Base-by-base conservation (phyloP, 2,113 vertebrate genomes). In the Myotis brandtii region DNA sequence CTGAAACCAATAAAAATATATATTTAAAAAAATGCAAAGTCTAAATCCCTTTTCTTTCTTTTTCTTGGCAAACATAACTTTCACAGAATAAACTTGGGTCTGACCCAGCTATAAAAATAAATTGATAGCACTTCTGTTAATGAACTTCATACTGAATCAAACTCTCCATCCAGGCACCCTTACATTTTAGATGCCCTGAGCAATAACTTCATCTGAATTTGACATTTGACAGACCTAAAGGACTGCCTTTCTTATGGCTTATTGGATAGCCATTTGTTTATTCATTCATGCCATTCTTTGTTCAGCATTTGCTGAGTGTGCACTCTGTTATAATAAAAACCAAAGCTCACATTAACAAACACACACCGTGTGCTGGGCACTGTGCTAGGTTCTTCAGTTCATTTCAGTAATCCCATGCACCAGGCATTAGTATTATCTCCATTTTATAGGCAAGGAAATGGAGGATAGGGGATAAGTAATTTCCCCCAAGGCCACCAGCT, bases 41-140 rank as follows among this genome's bases (percentile, higher is more conserved):
- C 13, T 27, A 40, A 66, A 12, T 73, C 46, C 32, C 34, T 73
- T 54, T 76, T 32, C 16, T 89, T 27, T 12, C 20, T 50, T 25
- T 67, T 80, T 85, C 43, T 79, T 86, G 59, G n/a, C 79, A 91
- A 50, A 85, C 79, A 73, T 85, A 91, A 83, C 64, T 76, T 86
- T 79, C 25, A 66, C 12, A 56, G 37, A 72, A 89, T 88, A 37
- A 82, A 82, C 67, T 46, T 82, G 52, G 46, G 21, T 30, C 21
- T 89, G 79, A 73, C 40, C 16, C 6, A 89, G n/a, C 52, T 83
- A 70, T 89, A 67, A 91, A 89, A 86, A 25, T 82, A 66, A 81
- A 88, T 76, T 62, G 59, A 13, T 30, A 54, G 16, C 46, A 72
- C 59, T 62, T 92, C 66, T 82, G 11, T 77, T 75, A 62, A 73